These are phyloP conservation scores for Onychostoma macrolepis DNA, from an alignment of 2,113 vertebrate genomes.

Conservation along the genomic window DNA sequence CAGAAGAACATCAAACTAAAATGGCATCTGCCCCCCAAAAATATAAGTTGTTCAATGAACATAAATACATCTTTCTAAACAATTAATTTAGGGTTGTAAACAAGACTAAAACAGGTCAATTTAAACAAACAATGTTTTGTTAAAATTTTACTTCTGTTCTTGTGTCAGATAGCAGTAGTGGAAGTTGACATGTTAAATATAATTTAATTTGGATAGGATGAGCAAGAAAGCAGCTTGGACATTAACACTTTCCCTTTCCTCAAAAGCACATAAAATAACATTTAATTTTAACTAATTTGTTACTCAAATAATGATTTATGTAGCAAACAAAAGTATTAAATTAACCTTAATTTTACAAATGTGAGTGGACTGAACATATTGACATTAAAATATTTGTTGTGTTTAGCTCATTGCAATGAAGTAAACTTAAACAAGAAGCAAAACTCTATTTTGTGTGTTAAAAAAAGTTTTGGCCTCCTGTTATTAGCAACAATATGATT, in stretches of 20 bases:
- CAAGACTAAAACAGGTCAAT: too few relatives aligned
- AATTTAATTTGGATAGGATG: not conserved
- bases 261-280: not conserved
- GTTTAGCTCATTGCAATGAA: not conserved
- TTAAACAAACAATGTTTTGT: not conserved
- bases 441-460: too few relatives aligned
- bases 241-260: not conserved
- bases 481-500: not conserved
- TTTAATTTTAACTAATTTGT: not conserved
- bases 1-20: not conserved
- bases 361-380: not conserved
- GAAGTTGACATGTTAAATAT: not conserved
- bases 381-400: not conserved
- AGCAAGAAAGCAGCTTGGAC: too few relatives aligned
- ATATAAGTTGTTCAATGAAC: not conserved
- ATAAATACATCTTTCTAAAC: not conserved
- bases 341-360: not conserved
- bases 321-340: not conserved
- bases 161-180: not conserved
- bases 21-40: not conserved
- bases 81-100: too few relatives aligned
- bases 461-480: not conserved
- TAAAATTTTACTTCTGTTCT: not conserved
- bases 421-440: not conserved
- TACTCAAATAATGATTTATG: not conserved